Base-by-base conservation (phyloP, 2,113 vertebrate genomes). In the Narcine bancroftii region DNA sequence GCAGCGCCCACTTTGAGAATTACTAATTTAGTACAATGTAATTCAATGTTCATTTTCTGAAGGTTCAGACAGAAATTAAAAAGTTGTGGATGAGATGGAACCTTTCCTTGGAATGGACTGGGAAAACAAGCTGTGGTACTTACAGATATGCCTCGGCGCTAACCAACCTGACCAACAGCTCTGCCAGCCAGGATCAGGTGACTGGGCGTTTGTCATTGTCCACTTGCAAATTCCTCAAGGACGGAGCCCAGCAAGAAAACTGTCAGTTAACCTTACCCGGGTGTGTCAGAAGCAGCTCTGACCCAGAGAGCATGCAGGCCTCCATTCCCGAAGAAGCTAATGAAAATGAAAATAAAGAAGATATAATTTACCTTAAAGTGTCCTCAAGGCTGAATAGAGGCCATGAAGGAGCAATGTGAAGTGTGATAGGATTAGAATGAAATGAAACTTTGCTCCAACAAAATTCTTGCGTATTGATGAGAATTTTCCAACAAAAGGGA, bases 11-110 rank as follows among this genome's bases (percentile, higher is more conserved):
- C n/a, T n/a, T n/a, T n/a, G n/a, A n/a, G n/a, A n/a, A n/a, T n/a
- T n/a, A n/a, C n/a, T 17, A 60, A 63, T 85, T 85, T 85, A 29
- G 15, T 85, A 36, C 33, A 69, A 45, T 45, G 26, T 69, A 13
- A 69, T 47, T 47, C 10, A 47, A 69, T 69, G 4, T 69, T 75
- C 42, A n/a, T 69, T 79, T 26, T 39, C 87, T 39, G 1, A 92
- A 98, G 97, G 97, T 98, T 45, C 97, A 98, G 94, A 94, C 96
- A 0, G 97, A 98, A 94, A 96, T 98, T 77, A 97, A 97, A 94
- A 98, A 98, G 94, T 95, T 95, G 2, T 98, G 97, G 97, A 96
- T 95, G 0, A 95, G 96, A 36, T 98, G 97, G 97, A 96, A 95
- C 92, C 94, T 97, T 50, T 95, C 96, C 0, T 92, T 96, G 2